A percentile compares a stretch with the other conserved stretches of the same genome.
phyloP scores from a whole-genome alignment of 1,140 invertebrate species.

The Drosophila auraria region DNA sequence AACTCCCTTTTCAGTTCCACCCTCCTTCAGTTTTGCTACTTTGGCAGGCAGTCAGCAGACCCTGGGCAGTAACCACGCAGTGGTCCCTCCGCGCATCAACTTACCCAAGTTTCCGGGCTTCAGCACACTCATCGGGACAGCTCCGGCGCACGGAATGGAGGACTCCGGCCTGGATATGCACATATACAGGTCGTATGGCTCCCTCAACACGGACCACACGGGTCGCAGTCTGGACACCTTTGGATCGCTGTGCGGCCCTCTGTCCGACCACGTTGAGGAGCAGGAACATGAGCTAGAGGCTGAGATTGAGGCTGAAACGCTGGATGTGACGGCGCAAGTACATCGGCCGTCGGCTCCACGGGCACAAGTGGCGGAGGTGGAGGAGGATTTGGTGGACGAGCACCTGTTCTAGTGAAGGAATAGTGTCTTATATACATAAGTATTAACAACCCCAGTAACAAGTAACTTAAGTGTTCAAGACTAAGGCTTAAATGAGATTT shows the following conservation, averaged over 20 bases:
- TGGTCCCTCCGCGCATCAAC: slow-evolving; percentile 57
- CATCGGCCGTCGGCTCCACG: slow-evolving; percentile 20
- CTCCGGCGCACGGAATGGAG: slow-evolving; percentile 59
- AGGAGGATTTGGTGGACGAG: slow-evolving; percentile 46
- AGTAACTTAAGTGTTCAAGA: slow-evolving; percentile 53
- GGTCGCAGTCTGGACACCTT: slow-evolving; percentile 76
- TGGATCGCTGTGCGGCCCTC: slow-evolving; percentile 67
- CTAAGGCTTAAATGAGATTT: slow-evolving; percentile 42
- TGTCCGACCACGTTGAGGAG: slow-evolving; percentile 58
- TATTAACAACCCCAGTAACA: slow-evolving; percentile 38
- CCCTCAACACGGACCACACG: slow-evolving; percentile 70
- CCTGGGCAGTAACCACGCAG: slow-evolving; percentile 51
- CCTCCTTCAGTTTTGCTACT: slow-evolving; percentile 80
- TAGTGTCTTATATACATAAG: slow-evolving; percentile 66
- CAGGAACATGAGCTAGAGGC: slow-evolving; percentile 27
- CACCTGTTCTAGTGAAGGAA: slow-evolving; percentile 56
- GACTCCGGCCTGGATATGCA: slow-evolving; percentile 73
- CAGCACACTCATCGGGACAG: slow-evolving; percentile 61
- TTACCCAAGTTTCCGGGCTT: slow-evolving; percentile 79
- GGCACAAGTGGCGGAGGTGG: neutral
- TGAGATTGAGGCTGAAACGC: slow-evolving; percentile 13
- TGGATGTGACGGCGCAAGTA: slow-evolving; percentile 43
- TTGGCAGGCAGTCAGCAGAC: slow-evolving; percentile 74
- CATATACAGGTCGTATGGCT: slow-evolving; percentile 70
- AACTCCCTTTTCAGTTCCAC: slow-evolving; percentile 59